Base-by-base conservation (phyloP, 1,140 invertebrate species). In the Halictus rubicundus region DNA sequence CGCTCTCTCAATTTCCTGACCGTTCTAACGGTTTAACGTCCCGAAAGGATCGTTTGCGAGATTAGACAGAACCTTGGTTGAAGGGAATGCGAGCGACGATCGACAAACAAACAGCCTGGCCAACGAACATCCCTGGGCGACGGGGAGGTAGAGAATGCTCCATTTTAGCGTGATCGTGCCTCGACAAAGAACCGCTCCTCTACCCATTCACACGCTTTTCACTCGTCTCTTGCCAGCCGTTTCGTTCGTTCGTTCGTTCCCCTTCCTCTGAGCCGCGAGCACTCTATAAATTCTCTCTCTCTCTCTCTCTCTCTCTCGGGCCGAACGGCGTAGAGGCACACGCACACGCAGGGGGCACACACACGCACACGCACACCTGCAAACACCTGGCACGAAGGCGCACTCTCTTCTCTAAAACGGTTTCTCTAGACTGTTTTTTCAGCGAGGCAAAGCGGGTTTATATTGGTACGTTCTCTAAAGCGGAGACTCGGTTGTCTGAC, bases 181-280 rank as follows among this genome's bases (percentile, higher is more conserved):
- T 21, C 70, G 78, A 60, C 61, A 54, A 54, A 16, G 2, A 54
- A 54, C 49, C 49, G 49, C 21, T 54, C 49, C 70, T 65, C 69
- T 65, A 66, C 81, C 71, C 65, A 78, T 74, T 82, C 71, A 61
- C 60, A 54, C 60, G 64, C 54, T 70, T 59, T 27, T 39, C 78
- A 68, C 73, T 72, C 68, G 57, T 74, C 42, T 68, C 72, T 25
- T 74, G 52, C 77, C 80, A 63, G 54, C 23, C 52, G 42, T 4
- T n/a, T n/a, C n/a, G n/a, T n/a, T n/a, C n/a, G n/a, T n/a, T 32
- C 32, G 32, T 32, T 69, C 60, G 37, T 10, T 46, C 60, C 39
- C 27, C 57, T 21, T 71, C 49, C 49, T 5, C 27, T 14, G 12
- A 1, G 60, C 32, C 32, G 12, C 23, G 61, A n/a, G 21, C 8